Evolutionary conservation across 2,797 vertebrate species (phyloP), one percentile per base, ranked within the genome.

Genomic region (Dryobates pubescens): DNA sequence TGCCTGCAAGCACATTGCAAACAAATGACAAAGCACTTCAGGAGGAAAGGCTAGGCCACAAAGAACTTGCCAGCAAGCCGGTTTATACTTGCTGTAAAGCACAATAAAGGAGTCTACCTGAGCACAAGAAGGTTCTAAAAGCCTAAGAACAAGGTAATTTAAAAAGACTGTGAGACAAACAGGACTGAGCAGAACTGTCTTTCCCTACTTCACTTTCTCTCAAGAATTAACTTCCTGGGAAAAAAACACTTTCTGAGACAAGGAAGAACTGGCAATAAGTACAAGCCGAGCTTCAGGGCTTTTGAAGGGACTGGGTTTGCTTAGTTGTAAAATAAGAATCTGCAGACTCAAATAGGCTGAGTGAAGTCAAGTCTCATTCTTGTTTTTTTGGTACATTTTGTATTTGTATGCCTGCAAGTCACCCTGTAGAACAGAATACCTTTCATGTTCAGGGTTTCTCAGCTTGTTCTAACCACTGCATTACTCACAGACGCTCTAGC

Each of bases 11-110:
- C 87, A 62, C 90, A 88, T 93, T 68, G 74, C 95, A 96, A 95
- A 93, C 94, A 95, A 87, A 85, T 95, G 96, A 94, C 92, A 87
- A 83, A 96, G 89, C 90, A 91, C 92, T 93, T 77, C 30, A 82
- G 92, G 93, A 97, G 94, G 96, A 92, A 90, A 96, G 91, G 91
- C 94, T 96, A 84, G 82, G 95, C 94, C 96, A 92, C 93, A 78
- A 87, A 43, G 72, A 45, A 71, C 93, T 85, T 91, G 95, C 90
- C 88, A 92, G 70, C 62, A 18, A 96, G 96, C 97, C 94, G 93
- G 97, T 97, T 97, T 91, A 84, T 96, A 97, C 97, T 97, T 97
- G 97, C 96, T 96, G 82, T 89, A 82, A 90, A 96, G 91, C 95
- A 89, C 83, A 89, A 89, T 68, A 82, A 92, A 96, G 68, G 61